Conservation (phyloP, 2,888 invertebrate species). For the Volucella bombylans region DNA sequence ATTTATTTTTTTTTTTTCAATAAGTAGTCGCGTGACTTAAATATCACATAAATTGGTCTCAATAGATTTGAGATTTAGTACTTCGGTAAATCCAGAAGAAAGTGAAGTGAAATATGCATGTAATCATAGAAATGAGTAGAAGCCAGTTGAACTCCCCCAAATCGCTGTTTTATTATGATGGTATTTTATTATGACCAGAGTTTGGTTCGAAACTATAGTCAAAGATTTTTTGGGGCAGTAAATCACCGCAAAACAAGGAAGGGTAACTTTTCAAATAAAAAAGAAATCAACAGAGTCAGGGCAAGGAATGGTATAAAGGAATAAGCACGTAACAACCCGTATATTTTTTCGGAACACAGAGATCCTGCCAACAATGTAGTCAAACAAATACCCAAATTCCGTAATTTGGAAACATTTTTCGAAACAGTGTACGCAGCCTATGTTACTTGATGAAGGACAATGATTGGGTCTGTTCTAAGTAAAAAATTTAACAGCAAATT, state of each 20-base stretch:
- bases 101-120: neutral
- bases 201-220: slow-evolving; percentile 22
- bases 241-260: neutral
- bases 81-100: neutral
- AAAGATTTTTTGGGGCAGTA: slow-evolving; percentile 1
- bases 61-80: slow-evolving; percentile 10
- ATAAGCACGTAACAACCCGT: neutral
- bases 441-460: too few species aligned
- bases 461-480: too few species aligned
- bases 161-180: slow-evolving; percentile 40
- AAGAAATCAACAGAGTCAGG: slow-evolving; percentile 4
- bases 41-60: slow-evolving; percentile 30
- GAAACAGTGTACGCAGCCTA: too few species aligned
- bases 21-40: slow-evolving; percentile 20
- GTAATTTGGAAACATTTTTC: too few species aligned
- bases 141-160: neutral
- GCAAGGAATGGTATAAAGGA: neutral
- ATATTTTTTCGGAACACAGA: neutral
- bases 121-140: neutral
- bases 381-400: too few species aligned
- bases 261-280: slow-evolving; percentile 40
- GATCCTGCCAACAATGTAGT: too few species aligned
- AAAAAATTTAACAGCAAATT: too few species aligned
- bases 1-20: neutral
- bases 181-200: slow-evolving; percentile 29